phyloP scores from a whole-genome alignment of 2,797 vertebrate genomes.

The Paedocypris micromegethes region DNA sequence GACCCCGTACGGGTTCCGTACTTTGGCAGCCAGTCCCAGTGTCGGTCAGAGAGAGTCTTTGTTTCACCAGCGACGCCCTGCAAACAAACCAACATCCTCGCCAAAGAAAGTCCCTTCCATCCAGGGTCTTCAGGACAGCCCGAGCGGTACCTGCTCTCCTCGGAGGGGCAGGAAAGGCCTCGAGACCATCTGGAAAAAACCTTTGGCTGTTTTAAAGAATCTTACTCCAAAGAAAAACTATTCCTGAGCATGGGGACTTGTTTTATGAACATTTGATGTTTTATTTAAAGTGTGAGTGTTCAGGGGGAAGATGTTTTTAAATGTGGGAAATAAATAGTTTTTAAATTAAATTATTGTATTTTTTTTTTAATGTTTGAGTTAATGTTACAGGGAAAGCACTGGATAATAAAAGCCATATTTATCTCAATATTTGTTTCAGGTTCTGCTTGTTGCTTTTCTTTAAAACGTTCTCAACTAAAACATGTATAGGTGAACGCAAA shows the following conservation, averaged over 20 bases:
- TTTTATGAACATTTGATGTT: neutral
- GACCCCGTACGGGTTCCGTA: slow-evolving; percentile 63
- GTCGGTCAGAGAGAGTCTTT: slow-evolving; percentile 62
- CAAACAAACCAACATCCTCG: neutral
- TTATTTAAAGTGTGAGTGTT: too few species aligned
- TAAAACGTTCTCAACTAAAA: too few species aligned
- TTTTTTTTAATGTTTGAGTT: too few species aligned
- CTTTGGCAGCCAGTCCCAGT: slow-evolving; percentile 58
- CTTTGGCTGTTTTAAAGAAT: slow-evolving; percentile 43
- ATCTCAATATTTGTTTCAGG: too few species aligned
- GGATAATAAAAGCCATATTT: too few species aligned
- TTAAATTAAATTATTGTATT: too few species aligned
- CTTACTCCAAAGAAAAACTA: slow-evolving; percentile 41
- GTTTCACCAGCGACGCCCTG: slow-evolving; percentile 51
- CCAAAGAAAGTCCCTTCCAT: too few species aligned
- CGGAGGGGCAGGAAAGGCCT: slow-evolving; percentile 35
- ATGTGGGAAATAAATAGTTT: too few species aligned
- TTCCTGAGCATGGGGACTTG: neutral
- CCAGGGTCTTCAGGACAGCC: neutral
- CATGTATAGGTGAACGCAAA: too few species aligned
- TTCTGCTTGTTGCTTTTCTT: too few species aligned
- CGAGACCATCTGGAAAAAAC: slow-evolving; percentile 52
- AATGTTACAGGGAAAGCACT: too few species aligned
- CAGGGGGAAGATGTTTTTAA: too few species aligned
- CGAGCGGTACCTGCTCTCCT: neutral